Evolutionary conservation across 2,113 vertebrate genomes (phyloP).

Genomic region (Oostethus manadensis): DNA sequence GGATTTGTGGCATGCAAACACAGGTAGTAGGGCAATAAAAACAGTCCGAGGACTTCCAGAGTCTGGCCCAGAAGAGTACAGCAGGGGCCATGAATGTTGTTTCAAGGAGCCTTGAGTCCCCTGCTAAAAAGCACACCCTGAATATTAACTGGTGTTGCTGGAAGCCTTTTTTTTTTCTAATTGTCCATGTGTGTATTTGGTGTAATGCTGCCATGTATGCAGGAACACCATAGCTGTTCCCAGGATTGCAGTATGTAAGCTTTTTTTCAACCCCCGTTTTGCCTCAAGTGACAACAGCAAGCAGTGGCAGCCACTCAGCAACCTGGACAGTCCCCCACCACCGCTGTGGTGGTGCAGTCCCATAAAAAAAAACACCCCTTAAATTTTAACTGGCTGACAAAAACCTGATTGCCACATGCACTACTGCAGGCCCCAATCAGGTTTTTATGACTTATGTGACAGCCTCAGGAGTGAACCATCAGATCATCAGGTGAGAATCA

Average conservation of each 20-base stretch:
- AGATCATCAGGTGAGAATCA: slow-evolving; percentile 2
- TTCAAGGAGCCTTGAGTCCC: slow-evolving; percentile 33
- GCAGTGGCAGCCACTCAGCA: slow-evolving; percentile 29
- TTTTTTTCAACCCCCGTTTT: slow-evolving; percentile 26
- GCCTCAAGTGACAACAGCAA: slow-evolving; percentile 29
- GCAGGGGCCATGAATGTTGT: slow-evolving; percentile 43
- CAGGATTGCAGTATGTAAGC: neutral
- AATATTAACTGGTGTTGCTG: slow-evolving; percentile 31
- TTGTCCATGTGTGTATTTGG: slow-evolving; percentile 11
- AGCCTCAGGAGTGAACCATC: neutral
- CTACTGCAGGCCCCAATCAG: slow-evolving; percentile 6
- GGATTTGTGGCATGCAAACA: slow-evolving; percentile 47
- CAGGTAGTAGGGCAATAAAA: slow-evolving; percentile 52
- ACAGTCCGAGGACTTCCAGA: slow-evolving; percentile 33
- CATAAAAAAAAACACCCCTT: slow-evolving; percentile 58
- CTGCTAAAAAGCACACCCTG: slow-evolving; percentile 9
- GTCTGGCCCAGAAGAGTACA: slow-evolving; percentile 26
- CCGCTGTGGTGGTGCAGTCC: slow-evolving; percentile 11
- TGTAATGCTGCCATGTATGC: slow-evolving; percentile 4
- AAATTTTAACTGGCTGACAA: slow-evolving; percentile 65
- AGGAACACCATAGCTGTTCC: slow-evolving; percentile 28
- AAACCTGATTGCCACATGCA: slow-evolving; percentile 36
- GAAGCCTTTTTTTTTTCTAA: slow-evolving; percentile 22
- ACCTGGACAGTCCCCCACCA: slow-evolving; percentile 32
- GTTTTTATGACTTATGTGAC: slow-evolving; percentile 16